phyloP scores from a whole-genome alignment of 2,113 vertebrate genomes.

The Channa argus region DNA sequence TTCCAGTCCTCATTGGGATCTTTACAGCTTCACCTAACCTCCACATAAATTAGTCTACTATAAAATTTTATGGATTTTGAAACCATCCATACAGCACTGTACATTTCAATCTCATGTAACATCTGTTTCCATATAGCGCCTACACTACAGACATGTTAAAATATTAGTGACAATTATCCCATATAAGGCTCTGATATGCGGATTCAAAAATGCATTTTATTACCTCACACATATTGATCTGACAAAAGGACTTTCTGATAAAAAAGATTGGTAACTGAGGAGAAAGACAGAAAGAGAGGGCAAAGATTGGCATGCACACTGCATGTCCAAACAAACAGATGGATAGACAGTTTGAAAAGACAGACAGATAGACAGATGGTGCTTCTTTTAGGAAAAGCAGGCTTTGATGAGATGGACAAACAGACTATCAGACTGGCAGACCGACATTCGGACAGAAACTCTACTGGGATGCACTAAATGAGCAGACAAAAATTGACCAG shows the following conservation, averaged over 20 bases:
- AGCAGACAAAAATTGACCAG: constrained; percentile 53
- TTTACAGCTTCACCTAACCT: constrained; percentile 27
- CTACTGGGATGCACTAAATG: constrained; percentile 67
- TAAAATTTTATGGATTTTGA: constrained; percentile 26
- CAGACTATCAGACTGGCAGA: constrained; percentile 44
- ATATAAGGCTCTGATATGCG: constrained; percentile 3
- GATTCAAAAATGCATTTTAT: constrained; percentile 11
- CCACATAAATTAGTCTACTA: constrained; percentile 20
- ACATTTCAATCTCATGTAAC: no score
- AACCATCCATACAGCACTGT: background rate
- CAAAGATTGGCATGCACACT: constrained; percentile 34
- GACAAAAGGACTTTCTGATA: constrained; percentile 36
- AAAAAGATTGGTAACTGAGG: constrained; percentile 50
- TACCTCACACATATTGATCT: constrained; percentile 14
- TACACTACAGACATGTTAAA: constrained; percentile 7
- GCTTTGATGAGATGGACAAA: constrained; percentile 64
- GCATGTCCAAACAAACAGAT: constrained; percentile 56
- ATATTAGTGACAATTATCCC: background rate
- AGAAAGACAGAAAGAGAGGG: constrained; percentile 21
- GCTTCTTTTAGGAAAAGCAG: constrained; percentile 61
- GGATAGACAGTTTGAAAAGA: constrained; percentile 62
- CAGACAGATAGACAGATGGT: constrained; percentile 67
- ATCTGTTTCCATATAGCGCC: no score
- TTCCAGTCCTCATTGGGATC: background rate
- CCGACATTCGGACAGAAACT: constrained; percentile 46